A percentile compares a stretch with the other conserved stretches of the same genome.
Evolutionary conservation across 2,888 invertebrate genomes (phyloP).

Genomic region (Oligia latruncula): DNA sequence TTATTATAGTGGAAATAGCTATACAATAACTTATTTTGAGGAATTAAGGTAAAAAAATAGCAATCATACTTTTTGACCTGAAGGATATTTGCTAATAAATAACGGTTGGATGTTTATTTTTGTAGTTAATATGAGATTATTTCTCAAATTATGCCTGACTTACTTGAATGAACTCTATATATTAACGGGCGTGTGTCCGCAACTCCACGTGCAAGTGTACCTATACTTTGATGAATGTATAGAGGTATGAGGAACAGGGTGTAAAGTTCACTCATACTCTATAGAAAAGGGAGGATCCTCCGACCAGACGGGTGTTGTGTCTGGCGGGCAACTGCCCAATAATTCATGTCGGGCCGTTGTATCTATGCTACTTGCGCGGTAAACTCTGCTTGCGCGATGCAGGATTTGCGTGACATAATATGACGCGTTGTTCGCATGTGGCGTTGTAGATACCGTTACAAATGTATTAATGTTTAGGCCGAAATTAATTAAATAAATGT

Average conservation of each 20-base stretch:
- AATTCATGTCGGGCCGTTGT: too few species aligned
- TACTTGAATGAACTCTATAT: neutral
- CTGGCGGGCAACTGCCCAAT: too few species aligned
- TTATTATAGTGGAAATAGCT: conserved; percentile 33
- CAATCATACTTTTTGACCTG: conserved; percentile 65
- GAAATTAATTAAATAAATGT: neutral
- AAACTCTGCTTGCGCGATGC: too few species aligned
- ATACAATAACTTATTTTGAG: conserved; percentile 46
- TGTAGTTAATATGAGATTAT: neutral
- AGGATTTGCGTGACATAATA: too few species aligned
- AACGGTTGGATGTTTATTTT: neutral
- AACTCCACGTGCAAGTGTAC: neutral
- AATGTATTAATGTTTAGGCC: neutral
- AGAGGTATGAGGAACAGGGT: too few species aligned
- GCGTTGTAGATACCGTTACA: too few species aligned
- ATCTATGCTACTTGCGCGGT: too few species aligned
- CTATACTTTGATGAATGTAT: neutral
- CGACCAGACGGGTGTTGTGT: too few species aligned
- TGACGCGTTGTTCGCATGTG: too few species aligned
- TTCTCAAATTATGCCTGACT: neutral
- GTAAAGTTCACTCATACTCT: too few species aligned
- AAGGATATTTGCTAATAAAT: conserved; percentile 31
- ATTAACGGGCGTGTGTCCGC: neutral
- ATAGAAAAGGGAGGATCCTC: too few species aligned
- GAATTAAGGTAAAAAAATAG: conserved; percentile 70